Evolutionary conservation across 2,113 vertebrate genomes (phyloP).

Genomic region (Myotis brandtii): DNA sequence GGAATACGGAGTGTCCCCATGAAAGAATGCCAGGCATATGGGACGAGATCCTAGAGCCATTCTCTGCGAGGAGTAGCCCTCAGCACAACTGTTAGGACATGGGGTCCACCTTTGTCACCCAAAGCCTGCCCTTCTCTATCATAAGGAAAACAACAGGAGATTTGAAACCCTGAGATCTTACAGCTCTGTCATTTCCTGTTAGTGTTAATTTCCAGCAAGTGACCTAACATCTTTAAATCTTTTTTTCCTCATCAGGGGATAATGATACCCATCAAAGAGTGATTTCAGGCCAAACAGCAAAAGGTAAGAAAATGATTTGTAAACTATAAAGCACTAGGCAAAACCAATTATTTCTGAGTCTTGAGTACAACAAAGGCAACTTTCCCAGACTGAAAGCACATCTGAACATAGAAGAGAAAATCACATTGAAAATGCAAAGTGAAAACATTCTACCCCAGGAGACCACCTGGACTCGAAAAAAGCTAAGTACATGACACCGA

Average conservation of each 20-base stretch:
- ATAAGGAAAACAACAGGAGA: background rate
- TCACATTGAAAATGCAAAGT: background rate
- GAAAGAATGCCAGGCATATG: background rate
- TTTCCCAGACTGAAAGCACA: background rate
- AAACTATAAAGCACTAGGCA: slow-evolving; percentile 14
- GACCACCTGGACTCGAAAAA: background rate
- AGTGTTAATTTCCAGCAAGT: background rate
- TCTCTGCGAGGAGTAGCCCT: background rate
- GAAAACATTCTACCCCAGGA: background rate
- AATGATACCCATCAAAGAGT: background rate
- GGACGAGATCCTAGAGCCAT: background rate
- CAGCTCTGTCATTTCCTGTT: background rate
- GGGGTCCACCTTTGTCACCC: background rate
- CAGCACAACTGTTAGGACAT: background rate
- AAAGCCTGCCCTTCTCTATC: background rate
- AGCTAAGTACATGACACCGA: background rate
- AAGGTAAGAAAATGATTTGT: background rate
- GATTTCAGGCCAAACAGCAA: background rate
- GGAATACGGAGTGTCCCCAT: background rate
- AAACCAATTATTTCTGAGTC: slow-evolving; percentile 33
- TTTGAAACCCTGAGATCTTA: background rate
- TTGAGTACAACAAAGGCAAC: background rate
- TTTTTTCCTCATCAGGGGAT: background rate
- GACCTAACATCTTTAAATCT: background rate
- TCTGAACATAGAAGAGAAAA: slow-evolving; percentile 2